Percentiles rank a stretch among this genome's conserved stretches.
Evolutionary conservation across 2,797 vertebrate genomes (phyloP).

Genomic region (Pygocentrus nattereri): DNA sequence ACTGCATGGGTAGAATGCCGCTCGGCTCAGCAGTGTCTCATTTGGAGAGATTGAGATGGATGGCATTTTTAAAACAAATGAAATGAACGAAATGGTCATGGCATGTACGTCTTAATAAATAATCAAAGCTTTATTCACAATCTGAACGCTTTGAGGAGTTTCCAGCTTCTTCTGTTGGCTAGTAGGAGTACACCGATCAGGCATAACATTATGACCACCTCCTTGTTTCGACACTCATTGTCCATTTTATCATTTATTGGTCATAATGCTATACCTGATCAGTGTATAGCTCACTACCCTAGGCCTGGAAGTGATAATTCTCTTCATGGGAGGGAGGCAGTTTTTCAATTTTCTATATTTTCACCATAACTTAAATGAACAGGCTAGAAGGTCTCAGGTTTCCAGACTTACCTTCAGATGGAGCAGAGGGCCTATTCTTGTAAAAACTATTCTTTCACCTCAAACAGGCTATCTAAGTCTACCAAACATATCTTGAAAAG

Average conservation of each 20-base stretch:
- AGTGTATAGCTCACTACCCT: too few relatives aligned
- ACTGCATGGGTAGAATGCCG: background rate
- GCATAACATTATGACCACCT: too few relatives aligned
- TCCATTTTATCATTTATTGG: too few relatives aligned
- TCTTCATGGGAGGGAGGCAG: background rate
- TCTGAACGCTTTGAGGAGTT: background rate
- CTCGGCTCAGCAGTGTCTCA: background rate
- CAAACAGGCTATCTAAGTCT: constrained; percentile 24
- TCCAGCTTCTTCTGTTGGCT: background rate
- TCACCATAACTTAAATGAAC: background rate
- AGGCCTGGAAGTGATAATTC: background rate
- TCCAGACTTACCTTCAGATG: background rate
- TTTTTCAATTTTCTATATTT: background rate
- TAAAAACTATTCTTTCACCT: constrained; percentile 37
- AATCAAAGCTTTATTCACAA: background rate
- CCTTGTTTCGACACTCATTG: too few relatives aligned
- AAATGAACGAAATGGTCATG: background rate
- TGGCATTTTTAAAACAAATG: background rate
- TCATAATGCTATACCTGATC: too few relatives aligned
- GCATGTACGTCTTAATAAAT: background rate
- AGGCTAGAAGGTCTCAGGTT: background rate
- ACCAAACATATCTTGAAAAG: constrained; percentile 38
- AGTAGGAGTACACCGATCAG: too few relatives aligned
- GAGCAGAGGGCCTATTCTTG: background rate
- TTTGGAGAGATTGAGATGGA: background rate